phyloP scores from a whole-genome alignment of 2,888 invertebrate genomes.

The Steromphala cineraria region DNA sequence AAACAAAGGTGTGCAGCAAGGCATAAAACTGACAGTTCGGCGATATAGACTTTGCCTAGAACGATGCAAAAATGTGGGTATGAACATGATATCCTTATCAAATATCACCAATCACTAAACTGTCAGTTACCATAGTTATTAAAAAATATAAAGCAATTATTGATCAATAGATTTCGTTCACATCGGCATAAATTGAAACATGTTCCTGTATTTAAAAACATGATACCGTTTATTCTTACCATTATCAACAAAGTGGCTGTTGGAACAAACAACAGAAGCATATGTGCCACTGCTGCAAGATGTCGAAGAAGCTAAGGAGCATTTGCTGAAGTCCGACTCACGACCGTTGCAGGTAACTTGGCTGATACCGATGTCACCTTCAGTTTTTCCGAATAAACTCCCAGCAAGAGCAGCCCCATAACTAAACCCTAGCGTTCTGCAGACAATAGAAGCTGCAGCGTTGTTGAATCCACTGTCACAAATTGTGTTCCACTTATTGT shows the following conservation, averaged over 20 bases:
- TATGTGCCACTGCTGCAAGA: conserved; percentile 46
- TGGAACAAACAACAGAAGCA: conserved; percentile 56
- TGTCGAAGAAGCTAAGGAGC: conserved; percentile 32
- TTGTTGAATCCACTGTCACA: conserved; percentile 55
- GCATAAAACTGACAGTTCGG: too few relatives aligned
- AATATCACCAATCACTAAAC: too few relatives aligned
- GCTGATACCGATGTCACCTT: conserved; percentile 79
- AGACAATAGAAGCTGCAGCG: conserved; percentile 40
- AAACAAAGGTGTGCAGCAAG: too few relatives aligned
- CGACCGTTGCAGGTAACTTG: conserved; percentile 48
- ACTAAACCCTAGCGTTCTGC: conserved; percentile 46
- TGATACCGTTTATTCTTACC: conserved; percentile 29
- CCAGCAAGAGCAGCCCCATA: conserved; percentile 54
- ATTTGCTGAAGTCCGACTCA: conserved; percentile 45
- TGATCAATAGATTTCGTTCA: too few relatives aligned
- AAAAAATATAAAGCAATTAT: too few relatives aligned
- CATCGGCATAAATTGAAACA: too few relatives aligned
- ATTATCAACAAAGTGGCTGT: conserved; percentile 44
- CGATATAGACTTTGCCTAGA: too few relatives aligned
- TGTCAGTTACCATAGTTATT: too few relatives aligned
- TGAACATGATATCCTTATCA: too few relatives aligned
- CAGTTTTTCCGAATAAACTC: conserved; percentile 43
- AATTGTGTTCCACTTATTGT: conserved; percentile 51
- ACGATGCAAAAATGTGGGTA: too few relatives aligned
- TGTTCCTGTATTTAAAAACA: too few relatives aligned